Evolutionary conservation across 1,140 invertebrate genomes (phyloP), one percentile per base, ranked within the genome.

Genomic region (Solen grandis): DNA sequence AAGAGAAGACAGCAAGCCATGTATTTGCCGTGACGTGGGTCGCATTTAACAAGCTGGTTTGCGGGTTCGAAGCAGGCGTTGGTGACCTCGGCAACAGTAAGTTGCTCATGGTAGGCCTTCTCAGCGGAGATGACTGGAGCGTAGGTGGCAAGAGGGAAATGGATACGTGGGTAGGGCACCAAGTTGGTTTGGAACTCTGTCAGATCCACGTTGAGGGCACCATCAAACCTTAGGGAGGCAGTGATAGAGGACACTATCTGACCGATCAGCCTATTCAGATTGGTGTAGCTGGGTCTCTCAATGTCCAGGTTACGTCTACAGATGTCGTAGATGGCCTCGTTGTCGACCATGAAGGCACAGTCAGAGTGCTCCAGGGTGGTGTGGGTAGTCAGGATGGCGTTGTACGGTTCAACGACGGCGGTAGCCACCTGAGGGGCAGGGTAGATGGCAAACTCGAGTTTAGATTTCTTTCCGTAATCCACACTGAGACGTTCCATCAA

Each of bases 301-400:
- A n/a, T n/a, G n/a, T n/a, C n/a, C 31, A 96, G 90, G 68, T 94
- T 94, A 66, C 95, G 93, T 0, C 96, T 94, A 92, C 97, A 98
- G 91, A 98, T 97, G 90, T 97, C 96, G 85, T 97, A 97, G 88
- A 97, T 97, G 81, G 96, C 96, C 90, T 97, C 96, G 90, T 95
- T 97, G 92, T 97, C 89, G 68, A 91, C 86, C 93, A 91, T 89
- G 81, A 91, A 90, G 52, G 89, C 86, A 73, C 90, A 95, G 86
- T 97, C 96, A 78, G 95, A 94, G 85, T 95, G 94, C 85, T 97
- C 95, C 87, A 98, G 93, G 31, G 95, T 95, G 33, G 95, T 95
- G 87, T 97, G 96, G 0, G 96, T 95, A 8, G 96, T 95, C 38
- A 97, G 90, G 5, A 97, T 93, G 0, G 96, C 95, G 33, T 96